A percentile compares a stretch with the other conserved stretches of the same genome.
Conservation (phyloP, 2,888 invertebrate species). For the Archips crataeganus region DNA sequence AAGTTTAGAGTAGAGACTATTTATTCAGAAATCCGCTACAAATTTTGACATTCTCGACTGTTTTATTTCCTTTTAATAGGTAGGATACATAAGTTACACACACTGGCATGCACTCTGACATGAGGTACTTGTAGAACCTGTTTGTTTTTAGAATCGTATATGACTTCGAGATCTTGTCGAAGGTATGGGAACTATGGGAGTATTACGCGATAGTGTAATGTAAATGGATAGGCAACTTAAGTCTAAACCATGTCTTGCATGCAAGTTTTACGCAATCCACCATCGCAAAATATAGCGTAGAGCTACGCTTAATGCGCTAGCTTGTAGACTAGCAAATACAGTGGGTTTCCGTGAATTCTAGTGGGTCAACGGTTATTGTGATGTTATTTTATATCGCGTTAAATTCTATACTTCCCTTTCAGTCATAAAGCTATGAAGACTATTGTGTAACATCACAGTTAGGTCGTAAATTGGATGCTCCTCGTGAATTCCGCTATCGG, state of each 20-base stretch:
- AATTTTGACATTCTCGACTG: too few species aligned
- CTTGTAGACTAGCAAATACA: background rate
- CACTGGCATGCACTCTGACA: too few species aligned
- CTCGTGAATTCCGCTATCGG: slow-evolving; percentile 71
- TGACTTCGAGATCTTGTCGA: slow-evolving; percentile 17
- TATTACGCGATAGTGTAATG: slow-evolving; percentile 35
- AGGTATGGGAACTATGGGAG: slow-evolving; percentile 28
- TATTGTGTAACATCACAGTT: slow-evolving; percentile 68
- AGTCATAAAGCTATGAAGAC: slow-evolving; percentile 42
- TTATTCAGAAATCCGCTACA: background rate
- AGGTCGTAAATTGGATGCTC: slow-evolving; percentile 74
- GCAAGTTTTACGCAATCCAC: slow-evolving; percentile 39
- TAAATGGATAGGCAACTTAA: slow-evolving; percentile 35
- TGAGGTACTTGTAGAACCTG: background rate
- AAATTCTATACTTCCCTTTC: slow-evolving; percentile 36
- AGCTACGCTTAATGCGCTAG: slow-evolving; percentile 13
- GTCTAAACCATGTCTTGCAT: slow-evolving; percentile 39
- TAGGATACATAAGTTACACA: background rate
- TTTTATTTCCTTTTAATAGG: too few species aligned
- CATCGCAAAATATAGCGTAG: slow-evolving; percentile 30
- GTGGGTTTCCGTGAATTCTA: slow-evolving; percentile 10
- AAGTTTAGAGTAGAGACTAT: too few species aligned
- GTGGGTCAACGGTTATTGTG: slow-evolving; percentile 33
- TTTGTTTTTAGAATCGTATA: background rate
- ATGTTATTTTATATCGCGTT: slow-evolving; percentile 41